Evolutionary conservation across 1,140 invertebrate genomes (phyloP), one percentile per base, ranked within the genome.

Genomic region (Caenorhabditis briggsae): DNA sequence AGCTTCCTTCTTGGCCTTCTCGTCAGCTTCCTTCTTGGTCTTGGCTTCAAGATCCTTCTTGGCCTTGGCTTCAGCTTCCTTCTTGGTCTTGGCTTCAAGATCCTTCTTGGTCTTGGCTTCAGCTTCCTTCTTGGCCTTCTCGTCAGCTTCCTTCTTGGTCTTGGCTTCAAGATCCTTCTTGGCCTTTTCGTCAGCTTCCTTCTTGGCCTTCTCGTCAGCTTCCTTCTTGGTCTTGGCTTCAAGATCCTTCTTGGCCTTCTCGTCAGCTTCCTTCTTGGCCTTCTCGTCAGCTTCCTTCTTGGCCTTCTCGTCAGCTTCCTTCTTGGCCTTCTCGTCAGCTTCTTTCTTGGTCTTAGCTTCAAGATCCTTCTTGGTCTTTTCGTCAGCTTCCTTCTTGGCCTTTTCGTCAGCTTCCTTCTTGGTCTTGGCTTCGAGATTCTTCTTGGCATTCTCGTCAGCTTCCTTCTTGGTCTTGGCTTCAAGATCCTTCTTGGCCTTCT

Each of bases 381-480:
- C 56, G 18, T 58, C 56, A 20, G 56, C 56, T 18, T 59, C 50
- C 82, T 59, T 83, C 53, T 83, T 55, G 55, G 56, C 25, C 33
- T 83, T 83, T 2, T 33, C 58, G n/a, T 59, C 58, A 59, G 58
- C 58, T 25, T 59, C 53, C 55, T 83, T 83, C 25, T 83, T 56
- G 46, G 82, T 48, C 82, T 83, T 83, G 18, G 46, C 58, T 20
- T 59, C 53, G n/a, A 33, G 7, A 9, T 83, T 55, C 14, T 50
- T 55, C 82, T 83, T 83, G 14, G 50, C 82, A 20, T 83, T 83
- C 53, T 83, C 82, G 25, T 5, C 23, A 20, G 2, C 55, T 20
- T 83, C 82, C 82, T 83, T 83, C 56, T 83, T 56, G 58, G 82
- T 55, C 56, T 83, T 83, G 5, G 20, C 82, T 20, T 83, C 82